These are phyloP conservation scores for Etheostoma perlongum DNA, from an alignment of 2,797 vertebrate genomes.

Conservation along the genomic window DNA sequence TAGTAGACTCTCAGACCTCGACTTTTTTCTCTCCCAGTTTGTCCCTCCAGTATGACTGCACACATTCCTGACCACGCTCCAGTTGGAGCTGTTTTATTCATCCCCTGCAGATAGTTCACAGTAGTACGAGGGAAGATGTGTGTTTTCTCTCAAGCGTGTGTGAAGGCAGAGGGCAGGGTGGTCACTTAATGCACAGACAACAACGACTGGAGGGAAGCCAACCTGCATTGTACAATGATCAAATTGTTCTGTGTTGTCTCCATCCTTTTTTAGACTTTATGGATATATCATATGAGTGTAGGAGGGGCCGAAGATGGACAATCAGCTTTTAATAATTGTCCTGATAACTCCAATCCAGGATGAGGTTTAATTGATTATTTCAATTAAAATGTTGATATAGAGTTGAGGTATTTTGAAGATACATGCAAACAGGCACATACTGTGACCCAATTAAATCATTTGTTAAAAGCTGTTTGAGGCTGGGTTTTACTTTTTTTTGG, in stretches of 20 bases:
- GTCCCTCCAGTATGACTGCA: constrained; percentile 38
- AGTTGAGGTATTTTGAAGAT: neutral
- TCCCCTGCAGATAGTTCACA: constrained; percentile 61
- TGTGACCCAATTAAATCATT: too few relatives aligned
- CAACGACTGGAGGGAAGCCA: constrained; percentile 21
- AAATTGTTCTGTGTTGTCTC: neutral
- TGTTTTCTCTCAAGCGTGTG: constrained; percentile 75
- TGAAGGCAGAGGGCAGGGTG: constrained; percentile 48
- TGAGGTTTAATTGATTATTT: neutral
- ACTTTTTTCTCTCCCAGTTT: constrained; percentile 15
- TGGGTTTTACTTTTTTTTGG: too few relatives aligned
- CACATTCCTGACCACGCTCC: constrained; percentile 55
- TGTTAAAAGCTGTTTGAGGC: too few relatives aligned
- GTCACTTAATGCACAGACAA: constrained; percentile 41
- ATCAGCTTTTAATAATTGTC: neutral
- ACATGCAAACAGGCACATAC: too few relatives aligned
- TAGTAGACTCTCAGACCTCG: constrained; percentile 7
- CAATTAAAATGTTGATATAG: neutral
- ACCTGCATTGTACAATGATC: neutral
- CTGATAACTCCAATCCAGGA: neutral
- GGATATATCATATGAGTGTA: neutral
- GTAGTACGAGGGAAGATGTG: constrained; percentile 57
- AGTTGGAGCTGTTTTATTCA: constrained; percentile 34
- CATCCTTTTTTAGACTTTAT: neutral
- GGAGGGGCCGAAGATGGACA: neutral